These are phyloP conservation scores for Hirtodrosophila histrioides DNA, from an alignment of 2,888 invertebrate genomes.

Conservation along the genomic window DNA sequence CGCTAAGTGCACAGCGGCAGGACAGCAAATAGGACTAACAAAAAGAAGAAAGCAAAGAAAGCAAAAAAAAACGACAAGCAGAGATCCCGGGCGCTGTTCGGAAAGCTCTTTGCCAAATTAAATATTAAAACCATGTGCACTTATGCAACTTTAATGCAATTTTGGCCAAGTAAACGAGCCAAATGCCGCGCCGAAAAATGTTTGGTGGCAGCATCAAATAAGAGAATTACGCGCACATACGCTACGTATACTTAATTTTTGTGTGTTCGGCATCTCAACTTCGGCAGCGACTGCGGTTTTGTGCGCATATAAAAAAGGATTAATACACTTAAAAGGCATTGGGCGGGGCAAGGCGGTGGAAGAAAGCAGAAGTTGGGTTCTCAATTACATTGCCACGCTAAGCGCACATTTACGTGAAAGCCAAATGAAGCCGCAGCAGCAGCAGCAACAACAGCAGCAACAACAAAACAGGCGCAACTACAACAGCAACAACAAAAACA, in stretches of 20 bases:
- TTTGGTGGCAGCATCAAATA: slow-evolving; percentile 67
- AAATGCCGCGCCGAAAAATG: slow-evolving; percentile 29
- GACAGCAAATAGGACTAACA: slow-evolving; percentile 44
- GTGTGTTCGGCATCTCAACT: slow-evolving; percentile 30
- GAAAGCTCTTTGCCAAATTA: slow-evolving; percentile 81
- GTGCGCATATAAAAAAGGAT: slow-evolving; percentile 76
- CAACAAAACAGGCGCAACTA: slow-evolving; percentile 27
- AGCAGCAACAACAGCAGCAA: slow-evolving; percentile 19
- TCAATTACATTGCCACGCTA: slow-evolving; percentile 73
- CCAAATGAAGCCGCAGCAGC: slow-evolving; percentile 69
- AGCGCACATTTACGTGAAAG: slow-evolving; percentile 79
- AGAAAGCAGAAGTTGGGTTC: slow-evolving; percentile 30
- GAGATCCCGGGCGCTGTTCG: slow-evolving; percentile 46
- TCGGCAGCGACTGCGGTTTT: slow-evolving; percentile 39
- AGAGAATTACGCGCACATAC: slow-evolving; percentile 48
- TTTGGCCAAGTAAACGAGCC: slow-evolving; percentile 71
- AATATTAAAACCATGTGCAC: slow-evolving; percentile 81
- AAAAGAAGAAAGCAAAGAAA: not conserved
- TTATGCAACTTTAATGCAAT: slow-evolving; percentile 82
- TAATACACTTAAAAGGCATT: slow-evolving; percentile 74
- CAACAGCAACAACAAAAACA: slow-evolving; percentile 26
- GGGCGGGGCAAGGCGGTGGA: slow-evolving; percentile 7
- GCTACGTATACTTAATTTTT: slow-evolving; percentile 69
- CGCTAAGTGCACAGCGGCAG: slow-evolving; percentile 62
- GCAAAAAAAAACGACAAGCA: not conserved